A percentile compares a stretch with the other conserved stretches of the same genome.
These are phyloP conservation scores for Muscicapa striata DNA, from an alignment of 2,797 vertebrate species.

Conservation along the genomic window DNA sequence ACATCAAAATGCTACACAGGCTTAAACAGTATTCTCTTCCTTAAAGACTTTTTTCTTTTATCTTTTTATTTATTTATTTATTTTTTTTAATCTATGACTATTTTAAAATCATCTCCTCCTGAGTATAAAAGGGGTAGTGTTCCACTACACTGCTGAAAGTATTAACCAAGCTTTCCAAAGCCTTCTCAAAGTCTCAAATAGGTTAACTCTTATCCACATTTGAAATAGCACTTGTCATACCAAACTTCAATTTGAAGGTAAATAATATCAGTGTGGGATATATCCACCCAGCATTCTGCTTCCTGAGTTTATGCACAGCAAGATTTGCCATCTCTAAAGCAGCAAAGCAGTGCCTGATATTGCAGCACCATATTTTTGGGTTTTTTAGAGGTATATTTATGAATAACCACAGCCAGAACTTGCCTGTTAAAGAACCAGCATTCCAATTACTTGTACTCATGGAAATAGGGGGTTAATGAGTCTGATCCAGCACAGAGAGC, in stretches of 20 bases:
- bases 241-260: neutral
- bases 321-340: neutral
- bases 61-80: no score
- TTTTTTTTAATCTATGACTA: neutral
- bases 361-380: neutral
- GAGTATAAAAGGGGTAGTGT: neutral
- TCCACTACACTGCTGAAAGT: neutral
- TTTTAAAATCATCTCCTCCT: neutral
- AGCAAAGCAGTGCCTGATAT: neutral
- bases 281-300: neutral
- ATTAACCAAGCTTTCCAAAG: neutral
- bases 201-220: neutral
- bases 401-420: neutral
- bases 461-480: neutral
- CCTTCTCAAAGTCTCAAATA: neutral
- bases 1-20: neutral
- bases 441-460: neutral
- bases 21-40: neutral
- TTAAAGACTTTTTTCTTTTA: neutral
- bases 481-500: neutral
- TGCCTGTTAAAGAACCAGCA: neutral
- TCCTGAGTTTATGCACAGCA: neutral
- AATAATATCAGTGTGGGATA: neutral
- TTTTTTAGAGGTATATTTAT: neutral
- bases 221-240: neutral